Conservation (phyloP, 2,113 vertebrate species). For the Perca fluviatilis region DNA sequence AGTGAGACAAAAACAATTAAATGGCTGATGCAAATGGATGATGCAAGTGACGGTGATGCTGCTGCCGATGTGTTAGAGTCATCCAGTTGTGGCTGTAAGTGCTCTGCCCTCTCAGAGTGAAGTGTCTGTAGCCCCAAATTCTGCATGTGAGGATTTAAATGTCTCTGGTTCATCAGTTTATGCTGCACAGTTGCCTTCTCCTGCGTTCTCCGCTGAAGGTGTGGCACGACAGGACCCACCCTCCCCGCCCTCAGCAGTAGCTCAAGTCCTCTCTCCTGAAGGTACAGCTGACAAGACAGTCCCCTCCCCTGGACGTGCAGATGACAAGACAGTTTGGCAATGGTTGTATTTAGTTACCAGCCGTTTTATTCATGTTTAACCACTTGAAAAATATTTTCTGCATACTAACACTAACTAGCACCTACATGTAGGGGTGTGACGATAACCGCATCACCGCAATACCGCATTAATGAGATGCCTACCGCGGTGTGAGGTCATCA, state of each 20-base stretch:
- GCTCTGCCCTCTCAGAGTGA: background rate
- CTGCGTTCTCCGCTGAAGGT: background rate
- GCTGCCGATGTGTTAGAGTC: background rate
- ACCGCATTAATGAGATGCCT: too few species aligned
- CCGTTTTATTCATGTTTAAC: too few species aligned
- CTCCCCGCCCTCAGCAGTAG: background rate
- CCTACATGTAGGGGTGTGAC: too few species aligned
- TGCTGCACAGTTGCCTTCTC: background rate
- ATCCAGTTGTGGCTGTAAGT: background rate
- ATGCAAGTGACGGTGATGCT: background rate
- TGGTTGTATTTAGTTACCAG: too few species aligned
- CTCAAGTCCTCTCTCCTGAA: too few species aligned
- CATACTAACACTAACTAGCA: too few species aligned
- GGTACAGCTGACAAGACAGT: background rate
- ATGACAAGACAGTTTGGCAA: too few species aligned
- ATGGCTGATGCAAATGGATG: slow-evolving; percentile 2
- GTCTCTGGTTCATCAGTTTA: background rate
- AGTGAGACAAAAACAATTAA: background rate
- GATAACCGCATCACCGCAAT: too few species aligned
- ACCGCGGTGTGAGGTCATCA: too few species aligned
- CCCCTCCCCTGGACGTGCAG: background rate
- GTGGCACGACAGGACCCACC: background rate
- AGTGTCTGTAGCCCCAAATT: background rate
- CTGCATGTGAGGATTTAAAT: background rate
- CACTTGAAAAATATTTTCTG: too few species aligned